Evolutionary conservation across 2,113 vertebrate species (phyloP), one percentile per base, ranked within the genome.

Genomic region (Tamias sibiricus): DNA sequence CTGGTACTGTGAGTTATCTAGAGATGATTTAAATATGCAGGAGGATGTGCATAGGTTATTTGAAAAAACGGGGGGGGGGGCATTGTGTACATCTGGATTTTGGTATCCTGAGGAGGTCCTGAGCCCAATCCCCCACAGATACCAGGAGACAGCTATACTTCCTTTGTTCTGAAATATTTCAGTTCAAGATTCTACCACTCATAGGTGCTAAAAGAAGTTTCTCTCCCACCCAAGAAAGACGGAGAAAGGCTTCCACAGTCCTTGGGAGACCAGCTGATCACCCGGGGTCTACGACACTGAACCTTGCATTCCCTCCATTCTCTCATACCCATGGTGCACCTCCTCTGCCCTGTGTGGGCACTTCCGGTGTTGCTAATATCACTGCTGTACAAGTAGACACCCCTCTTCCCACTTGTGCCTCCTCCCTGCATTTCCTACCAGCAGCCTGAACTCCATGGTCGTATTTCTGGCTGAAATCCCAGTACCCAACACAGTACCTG

Each of bases 251-350:
- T 59, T 19, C 69, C 19, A 82, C 37, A 4, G 40, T 22, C 14
- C 32, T 79, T n/a, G 11, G 47, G 42, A 4, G 9, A 30, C 32
- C 42, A 40, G 8, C 32, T 37, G 49, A 74, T 42, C 16, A 13
- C 17, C 40, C n/a, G 1, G 82, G 22, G 40, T 35, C 37, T 22
- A 2, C 0, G 12, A 6, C 5, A 30, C 72, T 59, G 11, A 24
- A 35, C 0, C 16, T 47, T 8, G 19, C 10, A 28, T n/a, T n/a
- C 0, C 2, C 14, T 16, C 22, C 28, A 28, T 35, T 6, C 2
- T 8, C 3, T 91, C 64, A 74, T 0, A 9, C 0, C 40, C 0
- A 0, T 9, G 62, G 24, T 28, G 17, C 40, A 20, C n/a, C 68
- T 4, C 0, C 9, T n/a, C 64, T 14, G 37, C 16, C 49, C 30